Evolutionary conservation across 2,888 invertebrate genomes (phyloP).

Genomic region (Ctenicera cuprea): DNA sequence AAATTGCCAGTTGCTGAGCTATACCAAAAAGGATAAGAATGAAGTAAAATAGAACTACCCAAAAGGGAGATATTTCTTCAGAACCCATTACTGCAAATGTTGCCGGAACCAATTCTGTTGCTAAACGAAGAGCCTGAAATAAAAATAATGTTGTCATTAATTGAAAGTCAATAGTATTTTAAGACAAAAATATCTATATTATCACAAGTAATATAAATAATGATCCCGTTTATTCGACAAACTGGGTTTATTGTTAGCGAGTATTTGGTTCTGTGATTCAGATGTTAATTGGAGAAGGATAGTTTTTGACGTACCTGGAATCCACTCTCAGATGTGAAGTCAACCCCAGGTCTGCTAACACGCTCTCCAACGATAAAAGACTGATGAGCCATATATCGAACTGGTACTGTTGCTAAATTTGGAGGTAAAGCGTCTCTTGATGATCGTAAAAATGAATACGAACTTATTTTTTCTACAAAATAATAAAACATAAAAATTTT

Average conservation of each 20-base stretch:
- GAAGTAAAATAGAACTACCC: conserved; percentile 92
- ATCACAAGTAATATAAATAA: no score
- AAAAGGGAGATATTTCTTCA: conserved; percentile 87
- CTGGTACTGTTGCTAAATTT: conserved; percentile 77
- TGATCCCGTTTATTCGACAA: no score
- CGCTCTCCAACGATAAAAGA: conserved; percentile 83
- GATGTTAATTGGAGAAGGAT: not conserved
- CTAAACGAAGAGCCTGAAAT: conserved; percentile 81
- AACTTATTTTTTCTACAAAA: conserved; percentile 80
- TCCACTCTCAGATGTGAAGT: conserved; percentile 79
- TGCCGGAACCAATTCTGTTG: conserved; percentile 93
- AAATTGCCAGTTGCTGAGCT: conserved; percentile 91
- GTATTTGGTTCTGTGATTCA: no score
- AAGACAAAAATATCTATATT: no score
- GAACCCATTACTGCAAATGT: conserved; percentile 86
- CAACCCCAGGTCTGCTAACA: conserved; percentile 77
- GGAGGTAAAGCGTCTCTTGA: conserved; percentile 78
- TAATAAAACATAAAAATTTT: conserved; percentile 5
- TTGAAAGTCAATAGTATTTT: not conserved
- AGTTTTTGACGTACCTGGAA: conserved; percentile 77
- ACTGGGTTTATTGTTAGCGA: no score
- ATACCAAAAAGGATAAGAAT: conserved; percentile 90
- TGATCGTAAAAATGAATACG: conserved; percentile 82
- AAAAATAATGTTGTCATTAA: not conserved
- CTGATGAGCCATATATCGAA: conserved; percentile 82